Conservation (phyloP, 2,113 vertebrate species). For the Alosa alosa region DNA sequence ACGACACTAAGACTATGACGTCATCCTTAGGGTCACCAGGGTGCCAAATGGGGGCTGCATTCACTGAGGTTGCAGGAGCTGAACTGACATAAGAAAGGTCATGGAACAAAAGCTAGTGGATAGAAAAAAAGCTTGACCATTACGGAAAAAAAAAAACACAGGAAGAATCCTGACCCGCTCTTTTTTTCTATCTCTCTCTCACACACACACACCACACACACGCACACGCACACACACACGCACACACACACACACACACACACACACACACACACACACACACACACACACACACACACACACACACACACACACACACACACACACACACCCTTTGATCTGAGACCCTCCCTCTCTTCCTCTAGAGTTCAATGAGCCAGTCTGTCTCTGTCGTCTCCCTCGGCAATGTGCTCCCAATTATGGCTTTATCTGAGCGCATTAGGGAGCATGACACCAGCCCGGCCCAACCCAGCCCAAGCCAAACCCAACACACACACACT, state of each 20-base stretch:
- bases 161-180: too few species aligned
- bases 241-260: conserved; percentile 16
- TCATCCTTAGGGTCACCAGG: too few species aligned
- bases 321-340: conserved; percentile 18
- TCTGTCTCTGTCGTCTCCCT: conserved; percentile 10
- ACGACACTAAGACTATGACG: too few species aligned
- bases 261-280: conserved; percentile 13
- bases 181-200: too few species aligned
- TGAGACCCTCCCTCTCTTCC: too few species aligned
- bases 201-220: too few species aligned
- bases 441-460: neutral
- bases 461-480: neutral
- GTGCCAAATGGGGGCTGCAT: too few species aligned
- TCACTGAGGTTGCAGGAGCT: too few species aligned
- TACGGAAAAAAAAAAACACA: too few species aligned
- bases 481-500: neutral
- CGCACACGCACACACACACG: neutral
- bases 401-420: neutral
- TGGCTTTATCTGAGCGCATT: neutral
- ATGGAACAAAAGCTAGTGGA: too few species aligned
- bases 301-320: conserved; percentile 18
- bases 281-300: conserved; percentile 11
- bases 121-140: too few species aligned
- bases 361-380: conserved; percentile 47
- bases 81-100: too few species aligned